phyloP scores from a whole-genome alignment of 2,888 invertebrate genomes.

The Ecdyonurus torrentis region DNA sequence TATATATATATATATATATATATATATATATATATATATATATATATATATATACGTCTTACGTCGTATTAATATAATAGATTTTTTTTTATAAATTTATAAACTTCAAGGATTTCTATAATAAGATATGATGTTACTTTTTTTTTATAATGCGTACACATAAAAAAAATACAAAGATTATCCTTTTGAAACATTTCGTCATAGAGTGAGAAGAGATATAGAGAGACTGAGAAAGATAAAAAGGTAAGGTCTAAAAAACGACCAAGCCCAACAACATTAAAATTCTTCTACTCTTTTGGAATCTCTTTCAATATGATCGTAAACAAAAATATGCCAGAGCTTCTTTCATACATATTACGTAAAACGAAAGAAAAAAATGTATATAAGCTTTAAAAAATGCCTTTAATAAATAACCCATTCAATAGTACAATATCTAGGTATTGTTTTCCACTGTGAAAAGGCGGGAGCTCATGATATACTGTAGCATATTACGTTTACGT shows the following conservation, averaged over 20 bases:
- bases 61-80: neutral
- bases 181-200: neutral
- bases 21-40: neutral
- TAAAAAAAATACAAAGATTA: neutral
- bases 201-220: neutral
- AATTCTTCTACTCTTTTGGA: neutral
- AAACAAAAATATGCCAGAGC: neutral
- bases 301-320: neutral
- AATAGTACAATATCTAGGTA: too few relatives aligned
- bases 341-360: too few relatives aligned
- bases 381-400: too few relatives aligned
- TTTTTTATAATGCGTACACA: neutral
- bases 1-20: neutral
- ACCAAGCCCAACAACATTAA: slow-evolving; percentile 1
- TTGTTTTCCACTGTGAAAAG: too few relatives aligned
- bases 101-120: neutral
- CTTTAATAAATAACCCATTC: too few relatives aligned
- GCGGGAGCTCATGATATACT: too few relatives aligned
- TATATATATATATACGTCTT: neutral
- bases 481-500: too few relatives aligned
- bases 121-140: neutral
- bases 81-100: neutral
- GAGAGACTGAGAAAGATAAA: neutral
- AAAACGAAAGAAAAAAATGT: too few relatives aligned
- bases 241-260: neutral